Evolutionary conservation across 1,140 invertebrate species (phyloP).

Genomic region (Drosophila bifasciata): DNA sequence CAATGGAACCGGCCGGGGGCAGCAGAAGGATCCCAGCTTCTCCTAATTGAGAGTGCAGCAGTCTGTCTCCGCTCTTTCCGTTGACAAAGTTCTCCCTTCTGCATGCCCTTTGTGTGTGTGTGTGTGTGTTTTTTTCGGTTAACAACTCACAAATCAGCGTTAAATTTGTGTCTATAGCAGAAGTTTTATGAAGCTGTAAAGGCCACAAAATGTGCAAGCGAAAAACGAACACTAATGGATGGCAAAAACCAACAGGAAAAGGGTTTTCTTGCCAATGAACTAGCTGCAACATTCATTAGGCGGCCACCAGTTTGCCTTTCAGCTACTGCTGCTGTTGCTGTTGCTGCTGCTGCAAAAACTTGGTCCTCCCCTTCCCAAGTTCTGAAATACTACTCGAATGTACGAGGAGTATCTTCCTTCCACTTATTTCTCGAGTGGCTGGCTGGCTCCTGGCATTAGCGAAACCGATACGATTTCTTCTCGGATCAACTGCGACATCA

Average conservation of each 20-base stretch:
- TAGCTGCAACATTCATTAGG: too few species aligned
- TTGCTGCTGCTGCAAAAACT: too few species aligned
- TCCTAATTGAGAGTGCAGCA: constrained; percentile 68
- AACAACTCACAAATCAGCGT: constrained; percentile 70
- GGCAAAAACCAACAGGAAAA: neutral
- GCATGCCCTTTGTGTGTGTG: neutral
- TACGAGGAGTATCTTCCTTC: too few species aligned
- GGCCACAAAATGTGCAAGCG: constrained; percentile 63
- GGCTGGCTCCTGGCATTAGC: constrained; percentile 12
- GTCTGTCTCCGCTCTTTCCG: constrained; percentile 14
- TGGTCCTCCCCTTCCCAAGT: too few species aligned
- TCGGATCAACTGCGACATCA: constrained; percentile 25
- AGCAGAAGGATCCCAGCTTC: constrained; percentile 16
- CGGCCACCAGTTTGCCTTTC: too few species aligned
- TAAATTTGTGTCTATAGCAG: constrained; percentile 74
- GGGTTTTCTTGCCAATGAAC: neutral
- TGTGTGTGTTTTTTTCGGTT: constrained; percentile 7
- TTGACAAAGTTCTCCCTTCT: constrained; percentile 22
- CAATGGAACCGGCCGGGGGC: constrained; percentile 1
- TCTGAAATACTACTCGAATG: too few species aligned
- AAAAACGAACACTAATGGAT: constrained; percentile 29
- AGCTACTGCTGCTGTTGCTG: too few species aligned
- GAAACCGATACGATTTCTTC: constrained; percentile 21
- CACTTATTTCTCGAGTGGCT: too few species aligned
- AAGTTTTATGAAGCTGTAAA: constrained; percentile 72